Evolutionary conservation across 2,888 invertebrate species (phyloP).

Genomic region (Philereme transversata): DNA sequence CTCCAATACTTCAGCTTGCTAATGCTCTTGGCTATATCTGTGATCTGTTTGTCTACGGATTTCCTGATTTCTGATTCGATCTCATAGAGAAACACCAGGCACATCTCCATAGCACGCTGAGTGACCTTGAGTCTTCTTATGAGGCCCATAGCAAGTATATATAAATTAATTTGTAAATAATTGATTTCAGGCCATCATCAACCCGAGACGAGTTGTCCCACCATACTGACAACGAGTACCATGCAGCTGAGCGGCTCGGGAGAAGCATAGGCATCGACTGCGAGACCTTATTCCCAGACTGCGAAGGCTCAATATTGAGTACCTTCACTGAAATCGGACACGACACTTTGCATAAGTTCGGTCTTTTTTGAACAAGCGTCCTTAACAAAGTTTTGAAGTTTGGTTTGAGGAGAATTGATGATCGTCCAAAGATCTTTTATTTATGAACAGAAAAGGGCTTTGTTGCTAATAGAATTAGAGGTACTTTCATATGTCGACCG

Average conservation of each 20-base stretch:
- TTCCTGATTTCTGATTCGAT: background rate
- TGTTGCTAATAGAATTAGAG: background rate
- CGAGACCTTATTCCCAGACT: constrained; percentile 86
- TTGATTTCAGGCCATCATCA: constrained; percentile 85
- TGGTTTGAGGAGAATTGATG: constrained; percentile 4
- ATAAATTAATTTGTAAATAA: constrained; percentile 1
- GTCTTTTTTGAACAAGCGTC: constrained; percentile 44
- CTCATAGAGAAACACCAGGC: no score
- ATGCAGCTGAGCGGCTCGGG: constrained; percentile 88
- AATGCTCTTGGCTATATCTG: no score
- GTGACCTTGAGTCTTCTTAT: no score
- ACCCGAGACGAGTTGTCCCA: constrained; percentile 86
- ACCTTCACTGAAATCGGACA: constrained; percentile 82
- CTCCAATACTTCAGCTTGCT: no score
- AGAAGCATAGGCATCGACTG: constrained; percentile 78
- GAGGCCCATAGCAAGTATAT: background rate
- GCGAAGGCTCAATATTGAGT: constrained; percentile 83
- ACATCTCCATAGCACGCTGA: no score
- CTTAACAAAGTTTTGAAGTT: constrained; percentile 7
- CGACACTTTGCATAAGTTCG: constrained; percentile 73
- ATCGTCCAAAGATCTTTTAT: background rate
- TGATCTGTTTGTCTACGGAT: background rate
- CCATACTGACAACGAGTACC: constrained; percentile 88
- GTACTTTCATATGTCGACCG: constrained; percentile 47
- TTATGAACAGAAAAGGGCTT: no score